Percentiles rank a stretch among this genome's conserved stretches.
Conservation (phyloP, 1,140 invertebrate genomes). For the Bactericera cockerelli region DNA sequence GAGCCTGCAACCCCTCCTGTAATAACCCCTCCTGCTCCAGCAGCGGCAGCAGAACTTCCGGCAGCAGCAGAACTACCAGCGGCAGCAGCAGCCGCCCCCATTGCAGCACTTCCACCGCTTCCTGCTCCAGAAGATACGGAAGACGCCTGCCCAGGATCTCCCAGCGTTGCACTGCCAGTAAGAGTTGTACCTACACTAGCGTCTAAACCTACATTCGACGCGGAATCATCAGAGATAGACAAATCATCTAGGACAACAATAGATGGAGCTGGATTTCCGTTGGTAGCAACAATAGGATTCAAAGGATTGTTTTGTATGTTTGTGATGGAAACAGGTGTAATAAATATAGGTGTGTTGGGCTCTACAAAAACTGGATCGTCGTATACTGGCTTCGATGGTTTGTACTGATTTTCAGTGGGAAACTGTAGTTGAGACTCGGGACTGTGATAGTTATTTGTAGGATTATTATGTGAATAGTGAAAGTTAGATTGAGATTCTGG, state of each 20-base stretch:
- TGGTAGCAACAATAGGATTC: conserved; percentile 12
- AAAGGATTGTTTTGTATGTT: conserved; percentile 10
- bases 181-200: not conserved
- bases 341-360: conserved; percentile 5
- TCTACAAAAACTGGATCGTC: conserved; percentile 4
- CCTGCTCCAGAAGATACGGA: conserved; percentile 8
- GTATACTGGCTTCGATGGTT: not conserved
- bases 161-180: not conserved
- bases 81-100: conserved; percentile 13
- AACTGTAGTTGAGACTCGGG: not conserved
- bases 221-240: not conserved
- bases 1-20: not conserved
- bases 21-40: conserved; percentile 2
- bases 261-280: conserved; percentile 19
- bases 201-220: not conserved
- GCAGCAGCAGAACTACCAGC: conserved; percentile 8
- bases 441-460: too few species aligned
- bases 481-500: not conserved
- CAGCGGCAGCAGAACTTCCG: not conserved
- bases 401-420: not conserved
- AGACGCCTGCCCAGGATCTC: conserved; percentile 10
- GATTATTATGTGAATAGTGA: not conserved
- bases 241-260: conserved; percentile 20
- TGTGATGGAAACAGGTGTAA: not conserved
- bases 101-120: conserved; percentile 11